phyloP scores from a whole-genome alignment of 2,888 invertebrate species.

The Gymnoscelis rufifasciata region DNA sequence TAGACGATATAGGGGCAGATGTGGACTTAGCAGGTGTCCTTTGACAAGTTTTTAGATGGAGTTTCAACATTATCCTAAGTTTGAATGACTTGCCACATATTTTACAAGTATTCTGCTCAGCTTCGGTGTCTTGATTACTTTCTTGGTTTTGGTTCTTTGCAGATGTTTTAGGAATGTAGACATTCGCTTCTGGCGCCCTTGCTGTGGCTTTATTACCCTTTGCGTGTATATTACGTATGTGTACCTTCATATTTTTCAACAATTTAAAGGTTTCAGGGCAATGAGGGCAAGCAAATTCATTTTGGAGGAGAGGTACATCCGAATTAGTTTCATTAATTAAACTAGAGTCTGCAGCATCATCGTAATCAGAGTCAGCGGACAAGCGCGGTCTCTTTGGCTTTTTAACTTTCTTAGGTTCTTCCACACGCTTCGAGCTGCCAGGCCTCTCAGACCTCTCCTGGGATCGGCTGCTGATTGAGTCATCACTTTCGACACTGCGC shows the following conservation, averaged over 20 bases:
- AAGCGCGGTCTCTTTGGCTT: conserved; percentile 49
- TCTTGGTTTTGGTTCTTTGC: conserved; percentile 21
- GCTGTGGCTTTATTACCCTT: conserved; percentile 31
- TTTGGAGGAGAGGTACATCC: conserved; percentile 51
- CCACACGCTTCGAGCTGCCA: conserved; percentile 53
- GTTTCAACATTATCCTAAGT: conserved; percentile 70
- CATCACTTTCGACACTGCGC: conserved; percentile 60
- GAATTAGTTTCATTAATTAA: conserved; percentile 62
- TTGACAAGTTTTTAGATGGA: conserved; percentile 55
- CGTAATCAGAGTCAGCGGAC: conserved; percentile 59
- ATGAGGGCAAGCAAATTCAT: conserved; percentile 46
- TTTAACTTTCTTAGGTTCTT: conserved; percentile 46
- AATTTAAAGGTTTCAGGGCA: conserved; percentile 52
- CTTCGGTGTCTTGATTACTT: conserved; percentile 44
- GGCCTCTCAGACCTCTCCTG: conserved; percentile 54
- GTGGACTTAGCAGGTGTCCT: conserved; percentile 33
- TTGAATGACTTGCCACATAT: conserved; percentile 67
- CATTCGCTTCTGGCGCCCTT: conserved; percentile 19
- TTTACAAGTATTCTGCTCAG: conserved; percentile 56
- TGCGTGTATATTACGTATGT: conserved; percentile 43
- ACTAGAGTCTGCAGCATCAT: conserved; percentile 52
- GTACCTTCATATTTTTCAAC: conserved; percentile 39
- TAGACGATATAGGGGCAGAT: conserved; percentile 32
- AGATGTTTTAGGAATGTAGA: conserved; percentile 35
- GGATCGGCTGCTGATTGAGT: conserved; percentile 51